A percentile compares a stretch with the other conserved stretches of the same genome.
Conservation (phyloP, 2,888 invertebrate genomes). For the Plebejus argus region DNA sequence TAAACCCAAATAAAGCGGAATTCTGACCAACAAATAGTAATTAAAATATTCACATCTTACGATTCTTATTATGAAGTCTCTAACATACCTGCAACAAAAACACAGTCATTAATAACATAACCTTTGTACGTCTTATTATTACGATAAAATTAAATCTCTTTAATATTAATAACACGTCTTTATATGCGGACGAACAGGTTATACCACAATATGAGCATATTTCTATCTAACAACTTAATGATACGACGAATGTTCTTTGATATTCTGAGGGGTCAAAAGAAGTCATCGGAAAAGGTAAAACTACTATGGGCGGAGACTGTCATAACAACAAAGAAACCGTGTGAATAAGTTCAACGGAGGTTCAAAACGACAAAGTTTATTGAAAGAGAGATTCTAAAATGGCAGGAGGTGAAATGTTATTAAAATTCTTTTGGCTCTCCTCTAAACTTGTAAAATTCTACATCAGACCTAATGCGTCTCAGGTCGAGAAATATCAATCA, state of each 20-base stretch:
- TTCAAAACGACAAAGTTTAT: constrained; percentile 10
- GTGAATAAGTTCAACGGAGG: constrained; percentile 5
- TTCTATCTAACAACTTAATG: constrained; percentile 17
- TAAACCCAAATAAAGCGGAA: neutral
- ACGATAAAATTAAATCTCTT: neutral
- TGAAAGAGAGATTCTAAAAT: neutral
- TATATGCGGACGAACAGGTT: constrained; percentile 24
- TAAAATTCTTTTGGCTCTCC: no score
- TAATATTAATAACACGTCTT: neutral
- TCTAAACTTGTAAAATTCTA: no score
- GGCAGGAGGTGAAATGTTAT: neutral
- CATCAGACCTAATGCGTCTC: no score
- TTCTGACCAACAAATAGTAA: neutral
- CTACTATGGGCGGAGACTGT: constrained; percentile 1
- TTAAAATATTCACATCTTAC: neutral
- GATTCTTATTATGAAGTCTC: neutral
- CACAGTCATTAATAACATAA: constrained; percentile 27
- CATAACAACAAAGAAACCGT: constrained; percentile 9
- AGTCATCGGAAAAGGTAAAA: constrained; percentile 15
- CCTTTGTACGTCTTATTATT: constrained; percentile 22
- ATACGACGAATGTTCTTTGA: constrained; percentile 1
- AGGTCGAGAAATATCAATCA: neutral
- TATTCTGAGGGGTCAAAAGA: constrained; percentile 16
- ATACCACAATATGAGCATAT: constrained; percentile 7
- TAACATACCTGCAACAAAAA: constrained; percentile 38